Evolutionary conservation across 2,797 vertebrate species (phyloP).

Genomic region (Staurois parvus): DNA sequence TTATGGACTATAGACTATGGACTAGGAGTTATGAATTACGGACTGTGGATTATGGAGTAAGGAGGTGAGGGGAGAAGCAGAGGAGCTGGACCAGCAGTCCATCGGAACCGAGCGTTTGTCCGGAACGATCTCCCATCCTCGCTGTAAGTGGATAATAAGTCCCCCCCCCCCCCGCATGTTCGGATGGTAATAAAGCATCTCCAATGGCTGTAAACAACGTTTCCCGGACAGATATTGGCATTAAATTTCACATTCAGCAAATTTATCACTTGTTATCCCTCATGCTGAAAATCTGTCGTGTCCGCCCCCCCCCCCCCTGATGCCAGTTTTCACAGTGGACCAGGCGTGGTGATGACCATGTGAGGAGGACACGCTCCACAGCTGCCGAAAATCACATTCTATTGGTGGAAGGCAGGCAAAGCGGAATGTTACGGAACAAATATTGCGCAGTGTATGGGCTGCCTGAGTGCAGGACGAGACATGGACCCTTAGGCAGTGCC

Average conservation of each 20-base stretch:
- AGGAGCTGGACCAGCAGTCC: no score
- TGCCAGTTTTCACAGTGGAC: no score
- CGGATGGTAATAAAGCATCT: not conserved
- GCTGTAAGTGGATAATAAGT: not conserved
- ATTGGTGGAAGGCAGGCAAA: no score
- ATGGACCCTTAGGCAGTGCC: no score
- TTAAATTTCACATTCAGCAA: slow-evolving; percentile 41
- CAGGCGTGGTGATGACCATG: not conserved
- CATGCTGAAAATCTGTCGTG: not conserved
- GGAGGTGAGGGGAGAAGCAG: no score
- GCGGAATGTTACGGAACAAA: no score
- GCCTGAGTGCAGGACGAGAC: no score
- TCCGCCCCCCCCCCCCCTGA: not conserved
- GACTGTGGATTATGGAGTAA: no score
- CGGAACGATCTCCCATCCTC: not conserved
- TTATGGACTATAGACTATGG: no score
- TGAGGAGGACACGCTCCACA: not conserved
- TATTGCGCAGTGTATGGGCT: no score
- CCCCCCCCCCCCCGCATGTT: not conserved
- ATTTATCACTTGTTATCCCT: slow-evolving; percentile 15
- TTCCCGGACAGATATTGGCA: slow-evolving; percentile 3
- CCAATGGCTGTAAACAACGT: slow-evolving; percentile 28
- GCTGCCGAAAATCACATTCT: not conserved
- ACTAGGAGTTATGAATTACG: no score
- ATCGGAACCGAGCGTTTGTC: not conserved